Evolutionary conservation across 1,140 invertebrate genomes (phyloP), one percentile per base, ranked within the genome.

Genomic region (Pseudomyrmex concolor): DNA sequence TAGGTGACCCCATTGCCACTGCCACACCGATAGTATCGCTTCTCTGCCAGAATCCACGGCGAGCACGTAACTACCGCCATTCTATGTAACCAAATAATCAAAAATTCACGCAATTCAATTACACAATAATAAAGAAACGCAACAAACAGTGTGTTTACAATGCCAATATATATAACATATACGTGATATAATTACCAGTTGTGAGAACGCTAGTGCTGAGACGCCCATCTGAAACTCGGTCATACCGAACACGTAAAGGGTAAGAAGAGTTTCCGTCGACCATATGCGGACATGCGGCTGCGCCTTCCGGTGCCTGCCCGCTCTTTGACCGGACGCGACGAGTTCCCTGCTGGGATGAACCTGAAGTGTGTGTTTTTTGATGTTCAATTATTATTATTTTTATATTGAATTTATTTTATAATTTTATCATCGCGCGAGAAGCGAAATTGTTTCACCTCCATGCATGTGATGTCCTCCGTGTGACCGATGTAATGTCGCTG

Each of bases 401-500:
- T 34, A 34, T 5, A 34, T 34, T 34, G 5, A 34, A 34, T 34
- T 34, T 34, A 7, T 34, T 34, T 34, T 34, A 5, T 34, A 7
- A 7, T 34, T 34, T 34, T 34, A 5, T 5, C 5, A 5, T 34
- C 34, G 34, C 34, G 34, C 34, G 34, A 34, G 34, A 34, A 34
- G 34, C 34, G 5, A 10, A 0, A 74, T 12, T 22, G 19, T n/a
- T n/a, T 9, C 95, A 96, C 91, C 95, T 95, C 94, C 94, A 94
- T 94, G 71, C 94, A 94, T 34, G 93, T 94, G 84, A 99, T 98
- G 90, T 99, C 98, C 93, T 99, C 98, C 0, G 98, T 99, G 91
- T 99, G 98, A 3, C 97, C 98, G 9, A 96, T 96, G 90, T 99
- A 99, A 93, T 99, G 98, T 77, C 98, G 94, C 94, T 99, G 98